phyloP scores from a whole-genome alignment of 2,888 invertebrate species.

The Agrotis exclamationis region DNA sequence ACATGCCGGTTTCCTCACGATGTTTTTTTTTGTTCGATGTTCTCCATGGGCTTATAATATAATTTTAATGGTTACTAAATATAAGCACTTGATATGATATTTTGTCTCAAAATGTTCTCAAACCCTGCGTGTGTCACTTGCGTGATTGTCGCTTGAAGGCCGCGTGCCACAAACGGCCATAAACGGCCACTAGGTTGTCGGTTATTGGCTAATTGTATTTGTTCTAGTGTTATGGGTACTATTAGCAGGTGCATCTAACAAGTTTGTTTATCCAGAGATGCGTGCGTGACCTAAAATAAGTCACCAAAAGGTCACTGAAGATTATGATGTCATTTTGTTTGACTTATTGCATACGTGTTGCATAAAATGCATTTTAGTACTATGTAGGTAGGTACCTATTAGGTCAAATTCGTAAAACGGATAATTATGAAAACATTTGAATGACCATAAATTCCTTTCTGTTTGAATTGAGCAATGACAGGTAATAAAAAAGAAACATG shows the following conservation, averaged over 20 bases:
- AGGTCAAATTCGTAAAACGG: background rate
- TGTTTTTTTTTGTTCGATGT: too few species aligned
- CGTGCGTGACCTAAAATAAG: conserved; percentile 67
- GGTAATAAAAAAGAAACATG: too few species aligned
- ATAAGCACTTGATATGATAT: background rate
- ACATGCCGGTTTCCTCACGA: too few species aligned
- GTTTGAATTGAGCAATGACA: too few species aligned
- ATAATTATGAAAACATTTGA: background rate
- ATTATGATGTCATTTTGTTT: conserved; percentile 21
- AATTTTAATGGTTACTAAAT: background rate
- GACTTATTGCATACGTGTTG: background rate
- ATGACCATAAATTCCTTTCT: background rate
- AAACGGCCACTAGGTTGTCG: conserved; percentile 47
- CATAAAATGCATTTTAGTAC: background rate
- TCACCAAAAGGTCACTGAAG: conserved; percentile 9
- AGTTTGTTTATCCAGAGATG: conserved; percentile 61
- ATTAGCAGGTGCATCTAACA: conserved; percentile 70
- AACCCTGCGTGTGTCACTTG: conserved; percentile 42
- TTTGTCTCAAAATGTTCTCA: background rate
- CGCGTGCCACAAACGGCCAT: conserved; percentile 62
- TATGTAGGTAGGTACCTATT: background rate
- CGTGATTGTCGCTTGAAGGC: conserved; percentile 68
- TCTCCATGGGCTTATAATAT: background rate
- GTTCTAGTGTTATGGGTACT: conserved; percentile 68
- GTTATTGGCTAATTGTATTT: conserved; percentile 71